Conservation (phyloP, 1,140 invertebrate species). For the Dinothrombium tinctorium region DNA sequence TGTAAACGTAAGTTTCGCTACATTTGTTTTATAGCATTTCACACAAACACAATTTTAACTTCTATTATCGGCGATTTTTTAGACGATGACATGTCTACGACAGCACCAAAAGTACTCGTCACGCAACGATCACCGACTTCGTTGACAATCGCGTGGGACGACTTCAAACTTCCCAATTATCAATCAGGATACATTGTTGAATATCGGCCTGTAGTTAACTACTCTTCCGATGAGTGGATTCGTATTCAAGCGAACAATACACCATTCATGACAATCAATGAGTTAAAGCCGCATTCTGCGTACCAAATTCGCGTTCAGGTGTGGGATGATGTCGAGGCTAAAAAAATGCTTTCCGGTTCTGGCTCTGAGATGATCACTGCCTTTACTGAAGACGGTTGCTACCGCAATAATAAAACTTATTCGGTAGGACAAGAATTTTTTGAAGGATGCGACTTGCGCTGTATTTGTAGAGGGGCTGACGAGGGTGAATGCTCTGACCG, state of each 20-base stretch:
- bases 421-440: constrained; percentile 41
- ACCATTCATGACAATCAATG: constrained; percentile 15
- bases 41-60: background rate
- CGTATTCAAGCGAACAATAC: constrained; percentile 14
- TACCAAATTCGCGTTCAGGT: constrained; percentile 20
- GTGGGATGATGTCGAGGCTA: constrained; percentile 15
- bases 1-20: background rate
- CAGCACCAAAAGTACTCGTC: constrained; percentile 19
- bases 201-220: constrained; percentile 8
- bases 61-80: background rate
- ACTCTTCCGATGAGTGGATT: constrained; percentile 7
- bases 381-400: constrained; percentile 29
- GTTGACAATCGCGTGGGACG: constrained; percentile 21
- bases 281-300: constrained; percentile 16
- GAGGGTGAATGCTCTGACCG: constrained; percentile 42
- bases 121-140: constrained; percentile 16
- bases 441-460: constrained; percentile 48
- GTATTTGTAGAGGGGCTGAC: constrained; percentile 44
- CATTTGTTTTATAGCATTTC: background rate
- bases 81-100: background rate
- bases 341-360: constrained; percentile 9
- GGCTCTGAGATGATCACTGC: constrained; percentile 17
- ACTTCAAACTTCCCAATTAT: constrained; percentile 19
- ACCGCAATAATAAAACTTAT: constrained; percentile 44
- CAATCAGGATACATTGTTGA: constrained; percentile 15